Evolutionary conservation across 2,888 invertebrate species (phyloP).

Genomic region (Drosophila leonis): DNA sequence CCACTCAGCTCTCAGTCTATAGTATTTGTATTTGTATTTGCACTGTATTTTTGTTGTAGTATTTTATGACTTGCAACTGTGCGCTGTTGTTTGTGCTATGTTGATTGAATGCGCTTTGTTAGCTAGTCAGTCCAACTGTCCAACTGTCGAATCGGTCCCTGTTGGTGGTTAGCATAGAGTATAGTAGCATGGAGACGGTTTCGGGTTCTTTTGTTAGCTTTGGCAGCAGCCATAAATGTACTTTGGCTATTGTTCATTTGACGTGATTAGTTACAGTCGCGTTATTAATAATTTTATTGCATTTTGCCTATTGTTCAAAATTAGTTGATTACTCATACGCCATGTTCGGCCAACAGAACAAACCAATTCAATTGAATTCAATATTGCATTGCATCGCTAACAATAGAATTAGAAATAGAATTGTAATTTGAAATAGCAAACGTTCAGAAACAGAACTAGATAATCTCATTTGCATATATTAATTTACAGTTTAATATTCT

Average conservation of each 20-base stretch:
- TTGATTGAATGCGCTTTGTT: constrained; percentile 79
- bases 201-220: constrained; percentile 57
- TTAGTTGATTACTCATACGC: constrained; percentile 57
- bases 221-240: constrained; percentile 47
- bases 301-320: constrained; percentile 49
- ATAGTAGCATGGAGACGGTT: constrained; percentile 2
- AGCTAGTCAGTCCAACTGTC: constrained; percentile 37
- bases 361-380: constrained; percentile 4
- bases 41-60: constrained; percentile 56
- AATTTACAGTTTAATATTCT: not conserved
- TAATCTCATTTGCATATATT: not conserved
- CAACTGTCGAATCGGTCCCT: constrained; percentile 12
- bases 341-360: constrained; percentile 15
- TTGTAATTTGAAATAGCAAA: not conserved
- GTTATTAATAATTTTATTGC: constrained; percentile 63
- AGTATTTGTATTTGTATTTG: constrained; percentile 42
- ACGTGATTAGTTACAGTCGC: constrained; percentile 68
- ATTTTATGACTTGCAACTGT: constrained; percentile 80
- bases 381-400: not conserved
- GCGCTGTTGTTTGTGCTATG: constrained; percentile 61
- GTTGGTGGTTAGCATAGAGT: constrained; percentile 19
- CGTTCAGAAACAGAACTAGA: not conserved
- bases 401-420: not conserved
- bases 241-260: constrained; percentile 56
- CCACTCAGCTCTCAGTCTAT: not conserved